Evolutionary conservation across 2,888 invertebrate genomes (phyloP).

Genomic region (Microdon myrmicae): DNA sequence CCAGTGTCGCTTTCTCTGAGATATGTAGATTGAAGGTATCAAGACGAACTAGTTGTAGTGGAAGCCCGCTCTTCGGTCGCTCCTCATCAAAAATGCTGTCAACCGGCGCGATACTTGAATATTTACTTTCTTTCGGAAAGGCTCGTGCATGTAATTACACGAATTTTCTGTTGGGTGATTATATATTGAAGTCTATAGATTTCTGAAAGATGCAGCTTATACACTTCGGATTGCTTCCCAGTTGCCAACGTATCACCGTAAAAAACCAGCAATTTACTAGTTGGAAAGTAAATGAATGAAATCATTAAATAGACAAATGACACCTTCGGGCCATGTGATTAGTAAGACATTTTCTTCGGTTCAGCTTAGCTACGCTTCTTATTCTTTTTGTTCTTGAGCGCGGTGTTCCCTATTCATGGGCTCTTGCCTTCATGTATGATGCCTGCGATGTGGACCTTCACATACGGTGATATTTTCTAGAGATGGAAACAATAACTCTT

Average conservation of each 20-base stretch:
- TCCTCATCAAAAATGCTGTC: too few relatives aligned
- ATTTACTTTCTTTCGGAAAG: too few relatives aligned
- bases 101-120: too few relatives aligned
- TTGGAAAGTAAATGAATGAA: conserved; percentile 42
- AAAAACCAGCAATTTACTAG: conserved; percentile 37
- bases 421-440: conserved; percentile 20
- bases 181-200: conserved; percentile 26
- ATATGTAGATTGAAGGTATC: not conserved
- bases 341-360: conserved; percentile 38
- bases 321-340: conserved; percentile 47
- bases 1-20: conserved; percentile 27
- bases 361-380: conserved; percentile 23
- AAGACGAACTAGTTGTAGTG: too few relatives aligned
- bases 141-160: too few relatives aligned
- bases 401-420: conserved; percentile 4
- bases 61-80: too few relatives aligned
- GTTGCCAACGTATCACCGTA: conserved; percentile 38
- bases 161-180: conserved; percentile 3
- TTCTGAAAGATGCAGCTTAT: conserved; percentile 22
- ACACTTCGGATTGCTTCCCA: conserved; percentile 29
- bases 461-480: conserved; percentile 8
- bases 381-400: not conserved
- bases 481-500: conserved; percentile 45
- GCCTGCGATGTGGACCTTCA: not conserved
- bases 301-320: conserved; percentile 52